These are phyloP conservation scores for Actias luna DNA, from an alignment of 2,888 invertebrate genomes.

Conservation along the genomic window DNA sequence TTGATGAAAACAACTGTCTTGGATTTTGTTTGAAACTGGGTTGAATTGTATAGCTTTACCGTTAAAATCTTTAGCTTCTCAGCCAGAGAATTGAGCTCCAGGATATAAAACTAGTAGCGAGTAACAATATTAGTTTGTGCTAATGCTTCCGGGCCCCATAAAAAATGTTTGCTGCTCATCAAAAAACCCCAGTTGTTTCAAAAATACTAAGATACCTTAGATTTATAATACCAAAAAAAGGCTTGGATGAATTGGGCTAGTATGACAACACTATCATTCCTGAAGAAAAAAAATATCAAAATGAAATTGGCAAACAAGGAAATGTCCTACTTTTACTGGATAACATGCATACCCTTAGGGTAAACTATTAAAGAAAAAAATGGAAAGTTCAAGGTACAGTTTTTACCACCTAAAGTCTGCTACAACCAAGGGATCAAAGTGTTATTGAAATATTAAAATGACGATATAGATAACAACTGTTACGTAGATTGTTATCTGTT, in stretches of 20 bases:
- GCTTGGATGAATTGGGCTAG: conserved; percentile 3
- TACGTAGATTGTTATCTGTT: conserved; percentile 20
- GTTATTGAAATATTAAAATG: conserved; percentile 29
- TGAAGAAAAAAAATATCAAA: not conserved
- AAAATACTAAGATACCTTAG: conserved; percentile 19
- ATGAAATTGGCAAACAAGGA: too few species aligned
- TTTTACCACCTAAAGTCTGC: conserved; percentile 28
- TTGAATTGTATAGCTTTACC: conserved; percentile 27
- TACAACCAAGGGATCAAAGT: conserved; percentile 31
- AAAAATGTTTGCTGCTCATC: conserved; percentile 26
- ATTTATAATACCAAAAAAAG: conserved; percentile 20
- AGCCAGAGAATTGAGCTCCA: conserved; percentile 22
- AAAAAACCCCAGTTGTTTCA: conserved; percentile 29
- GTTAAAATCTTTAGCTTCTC: conserved; percentile 25
- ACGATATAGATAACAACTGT: conserved; percentile 30
- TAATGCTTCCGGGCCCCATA: conserved; percentile 28
- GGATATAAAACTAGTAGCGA: conserved; percentile 20
- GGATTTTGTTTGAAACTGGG: conserved; percentile 28
- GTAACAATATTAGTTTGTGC: conserved; percentile 30
- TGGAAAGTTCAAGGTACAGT: conserved; percentile 24
- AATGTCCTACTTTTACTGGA: not conserved
- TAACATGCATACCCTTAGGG: not conserved
- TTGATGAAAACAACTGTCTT: conserved; percentile 24
- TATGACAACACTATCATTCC: not conserved
- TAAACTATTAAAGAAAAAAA: not conserved